phyloP scores from a whole-genome alignment of 1,140 invertebrate genomes.

The Helicoverpa armigera region DNA sequence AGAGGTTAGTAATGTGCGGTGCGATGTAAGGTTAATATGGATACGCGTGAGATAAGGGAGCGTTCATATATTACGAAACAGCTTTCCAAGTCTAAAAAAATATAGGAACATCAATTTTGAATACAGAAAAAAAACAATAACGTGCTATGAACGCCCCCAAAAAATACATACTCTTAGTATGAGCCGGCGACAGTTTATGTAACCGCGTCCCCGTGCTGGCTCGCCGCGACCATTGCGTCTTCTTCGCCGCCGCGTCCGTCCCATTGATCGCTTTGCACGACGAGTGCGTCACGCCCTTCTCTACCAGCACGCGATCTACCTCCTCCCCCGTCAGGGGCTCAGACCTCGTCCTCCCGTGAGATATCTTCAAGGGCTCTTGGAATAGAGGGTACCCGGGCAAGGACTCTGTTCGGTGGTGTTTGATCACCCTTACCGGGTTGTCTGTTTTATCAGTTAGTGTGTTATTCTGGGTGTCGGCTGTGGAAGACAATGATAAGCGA shows the following conservation, averaged over 20 bases:
- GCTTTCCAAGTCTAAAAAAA: background rate
- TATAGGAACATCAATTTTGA: background rate
- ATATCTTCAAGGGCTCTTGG: slow-evolving; percentile 73
- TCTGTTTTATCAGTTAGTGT: slow-evolving; percentile 76
- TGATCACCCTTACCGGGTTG: slow-evolving; percentile 65
- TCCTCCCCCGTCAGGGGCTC: slow-evolving; percentile 88
- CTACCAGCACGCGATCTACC: slow-evolving; percentile 88
- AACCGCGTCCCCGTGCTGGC: slow-evolving; percentile 74
- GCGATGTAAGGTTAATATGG: slow-evolving; percentile 43
- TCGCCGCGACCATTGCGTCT: slow-evolving; percentile 70
- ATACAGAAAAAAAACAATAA: background rate
- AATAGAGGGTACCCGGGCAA: slow-evolving; percentile 73
- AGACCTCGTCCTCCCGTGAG: slow-evolving; percentile 89
- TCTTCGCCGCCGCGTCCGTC: slow-evolving; percentile 64
- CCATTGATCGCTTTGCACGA: slow-evolving; percentile 76
- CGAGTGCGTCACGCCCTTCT: slow-evolving; percentile 71
- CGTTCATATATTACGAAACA: slow-evolving; percentile 3
- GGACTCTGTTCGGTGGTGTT: slow-evolving; percentile 77
- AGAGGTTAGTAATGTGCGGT: slow-evolving; percentile 27
- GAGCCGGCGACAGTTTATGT: slow-evolving; percentile 76
- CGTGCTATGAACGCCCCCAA: slow-evolving; percentile 37
- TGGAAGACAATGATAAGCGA: slow-evolving; percentile 81
- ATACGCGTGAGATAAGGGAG: slow-evolving; percentile 27
- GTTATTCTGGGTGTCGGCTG: slow-evolving; percentile 82
- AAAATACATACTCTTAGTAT: slow-evolving; percentile 81